A percentile compares a stretch with the other conserved stretches of the same genome.
These are phyloP conservation scores for Antrozous pallidus DNA, from an alignment of 2,797 vertebrate species.

Conservation along the genomic window DNA sequence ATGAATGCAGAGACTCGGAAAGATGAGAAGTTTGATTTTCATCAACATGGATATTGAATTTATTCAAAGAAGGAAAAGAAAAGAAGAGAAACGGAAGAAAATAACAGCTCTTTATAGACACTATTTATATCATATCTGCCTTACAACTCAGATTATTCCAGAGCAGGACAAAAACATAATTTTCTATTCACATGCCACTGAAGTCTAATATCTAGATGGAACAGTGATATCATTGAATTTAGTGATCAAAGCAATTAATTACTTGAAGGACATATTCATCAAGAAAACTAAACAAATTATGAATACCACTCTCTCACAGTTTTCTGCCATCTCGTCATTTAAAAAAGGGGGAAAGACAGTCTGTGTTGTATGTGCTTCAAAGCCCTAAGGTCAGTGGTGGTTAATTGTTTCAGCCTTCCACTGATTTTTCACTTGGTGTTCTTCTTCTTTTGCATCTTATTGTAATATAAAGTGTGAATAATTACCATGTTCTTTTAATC, in stretches of 20 bases:
- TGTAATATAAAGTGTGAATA: constrained; percentile 18
- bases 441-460: constrained; percentile 33
- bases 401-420: not conserved
- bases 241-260: not conserved
- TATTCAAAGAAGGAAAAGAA: not conserved
- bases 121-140: not conserved
- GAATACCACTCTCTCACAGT: not conserved
- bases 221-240: not conserved
- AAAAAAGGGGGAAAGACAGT: not conserved
- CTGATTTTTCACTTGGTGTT: not conserved
- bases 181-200: not conserved
- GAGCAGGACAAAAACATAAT: not conserved
- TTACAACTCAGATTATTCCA: not conserved
- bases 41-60: not conserved
- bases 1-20: not conserved
- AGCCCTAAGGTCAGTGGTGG: not conserved
- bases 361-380: not conserved
- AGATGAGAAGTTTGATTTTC: not conserved
- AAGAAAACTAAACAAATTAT: not conserved
- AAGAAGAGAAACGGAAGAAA: not conserved
- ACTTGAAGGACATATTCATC: not conserved
- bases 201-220: not conserved
- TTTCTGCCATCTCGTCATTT: not conserved
- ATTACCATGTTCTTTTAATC: constrained; percentile 44
- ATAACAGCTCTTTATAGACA: not conserved